These are phyloP conservation scores for Drosophila rubida DNA, from an alignment of 2,888 invertebrate species.

Conservation along the genomic window DNA sequence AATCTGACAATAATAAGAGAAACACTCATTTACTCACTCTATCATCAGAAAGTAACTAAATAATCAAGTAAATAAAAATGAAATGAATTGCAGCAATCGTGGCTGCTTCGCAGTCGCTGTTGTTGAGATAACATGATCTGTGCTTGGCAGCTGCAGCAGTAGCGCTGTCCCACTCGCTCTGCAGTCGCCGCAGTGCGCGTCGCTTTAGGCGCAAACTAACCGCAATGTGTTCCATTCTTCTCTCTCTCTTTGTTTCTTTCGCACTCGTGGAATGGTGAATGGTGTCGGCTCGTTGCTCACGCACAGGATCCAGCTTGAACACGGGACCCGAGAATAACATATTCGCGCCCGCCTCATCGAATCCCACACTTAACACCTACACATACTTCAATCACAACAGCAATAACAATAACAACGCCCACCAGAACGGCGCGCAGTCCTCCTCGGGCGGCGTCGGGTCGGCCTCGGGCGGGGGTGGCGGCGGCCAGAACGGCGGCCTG, in stretches of 20 bases:
- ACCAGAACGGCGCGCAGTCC: conserved; percentile 26
- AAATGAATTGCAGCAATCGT: too few species aligned
- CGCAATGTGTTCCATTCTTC: conserved; percentile 24
- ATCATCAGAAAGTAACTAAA: too few species aligned
- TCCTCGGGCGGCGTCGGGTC: conserved; percentile 9
- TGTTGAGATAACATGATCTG: neutral
- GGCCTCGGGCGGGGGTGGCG: conserved; percentile 21
- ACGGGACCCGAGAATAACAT: conserved; percentile 84
- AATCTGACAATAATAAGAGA: too few species aligned
- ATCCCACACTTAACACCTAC: conserved; percentile 83
- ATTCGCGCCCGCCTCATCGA: conserved; percentile 80
- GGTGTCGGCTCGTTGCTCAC: neutral
- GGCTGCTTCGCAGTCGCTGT: neutral
- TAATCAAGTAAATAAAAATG: too few species aligned
- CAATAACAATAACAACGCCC: conserved; percentile 37
- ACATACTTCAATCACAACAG: conserved; percentile 65
- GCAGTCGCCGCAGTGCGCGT: conserved; percentile 11
- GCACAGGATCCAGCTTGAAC: conserved; percentile 84
- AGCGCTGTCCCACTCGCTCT: neutral
- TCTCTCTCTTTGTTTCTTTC: conserved; percentile 23
- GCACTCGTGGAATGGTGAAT: neutral
- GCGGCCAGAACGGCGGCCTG: conserved; percentile 29
- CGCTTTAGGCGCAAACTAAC: conserved; percentile 28
- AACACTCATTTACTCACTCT: too few species aligned
- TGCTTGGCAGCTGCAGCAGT: neutral